A percentile compares a stretch with the other conserved stretches of the same genome.
Evolutionary conservation across 2,113 vertebrate genomes (phyloP).

Genomic region (Manacus vitellinus): DNA sequence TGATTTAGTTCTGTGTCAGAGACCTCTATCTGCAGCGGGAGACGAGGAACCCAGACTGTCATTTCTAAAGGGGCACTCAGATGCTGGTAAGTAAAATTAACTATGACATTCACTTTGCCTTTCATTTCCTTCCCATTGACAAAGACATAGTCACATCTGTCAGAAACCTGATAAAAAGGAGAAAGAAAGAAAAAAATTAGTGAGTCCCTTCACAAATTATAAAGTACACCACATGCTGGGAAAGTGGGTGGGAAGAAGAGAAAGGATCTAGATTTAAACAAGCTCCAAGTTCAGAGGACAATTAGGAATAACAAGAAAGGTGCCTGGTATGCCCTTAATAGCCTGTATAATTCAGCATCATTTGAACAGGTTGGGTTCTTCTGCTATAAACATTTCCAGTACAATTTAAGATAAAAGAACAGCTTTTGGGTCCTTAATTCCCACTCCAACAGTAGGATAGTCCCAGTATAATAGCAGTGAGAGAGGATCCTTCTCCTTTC

Average conservation of each 20-base stretch:
- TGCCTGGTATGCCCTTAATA: not conserved
- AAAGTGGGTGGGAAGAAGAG: not conserved
- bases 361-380: not conserved
- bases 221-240: not conserved
- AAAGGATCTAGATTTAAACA: not conserved
- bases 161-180: conserved; percentile 83
- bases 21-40: conserved; percentile 91
- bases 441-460: not conserved
- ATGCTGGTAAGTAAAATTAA: conserved; percentile 94
- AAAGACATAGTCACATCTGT: conserved; percentile 92
- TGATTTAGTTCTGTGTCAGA: conserved; percentile 92
- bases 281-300: conserved; percentile 1
- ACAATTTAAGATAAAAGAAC: not conserved
- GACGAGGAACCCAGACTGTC: conserved; percentile 90
- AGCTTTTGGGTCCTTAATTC: not conserved
- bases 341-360: not conserved
- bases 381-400: not conserved
- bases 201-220: not conserved
- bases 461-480: fast-evolving
- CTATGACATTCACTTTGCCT: conserved; percentile 83
- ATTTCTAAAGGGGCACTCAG: conserved; percentile 85
- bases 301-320: not conserved
- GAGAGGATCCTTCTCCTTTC: not conserved
- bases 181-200: not conserved
- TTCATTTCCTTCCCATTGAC: conserved; percentile 93